Conservation (phyloP, 2,888 invertebrate species). For the Cerastoderma edule region DNA sequence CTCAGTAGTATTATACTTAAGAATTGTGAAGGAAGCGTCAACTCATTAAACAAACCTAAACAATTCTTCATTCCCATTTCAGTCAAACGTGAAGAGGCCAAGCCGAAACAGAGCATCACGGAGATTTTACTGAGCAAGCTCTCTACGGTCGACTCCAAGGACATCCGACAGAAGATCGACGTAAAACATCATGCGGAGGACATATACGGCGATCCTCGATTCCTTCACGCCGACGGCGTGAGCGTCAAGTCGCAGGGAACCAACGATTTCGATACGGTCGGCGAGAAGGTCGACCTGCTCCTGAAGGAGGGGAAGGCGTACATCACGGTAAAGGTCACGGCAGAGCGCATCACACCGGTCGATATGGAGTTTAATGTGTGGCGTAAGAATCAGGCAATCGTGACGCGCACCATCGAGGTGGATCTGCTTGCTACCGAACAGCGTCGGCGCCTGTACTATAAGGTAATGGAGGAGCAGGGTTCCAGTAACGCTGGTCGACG, state of each 20-base stretch:
- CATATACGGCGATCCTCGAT: slow-evolving; percentile 75
- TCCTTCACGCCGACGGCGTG: slow-evolving; percentile 76
- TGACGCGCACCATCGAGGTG: slow-evolving; percentile 82
- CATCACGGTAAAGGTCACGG: slow-evolving; percentile 81
- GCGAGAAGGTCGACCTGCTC: slow-evolving; percentile 76
- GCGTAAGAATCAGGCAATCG: slow-evolving; percentile 82
- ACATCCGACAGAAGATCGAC: slow-evolving; percentile 75
- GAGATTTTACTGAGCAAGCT: slow-evolving; percentile 69
- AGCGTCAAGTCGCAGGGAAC: slow-evolving; percentile 56
- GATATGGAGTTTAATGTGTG: slow-evolving; percentile 81
- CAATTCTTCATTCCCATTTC: slow-evolving; percentile 34
- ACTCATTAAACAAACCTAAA: no score
- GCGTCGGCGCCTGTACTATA: slow-evolving; percentile 77
- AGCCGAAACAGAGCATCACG: slow-evolving; percentile 70
- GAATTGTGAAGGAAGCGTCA: no score
- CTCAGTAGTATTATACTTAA: no score
- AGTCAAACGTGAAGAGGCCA: slow-evolving; percentile 57
- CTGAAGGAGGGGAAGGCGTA: slow-evolving; percentile 76
- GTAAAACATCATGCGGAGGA: slow-evolving; percentile 78
- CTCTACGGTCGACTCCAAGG: slow-evolving; percentile 74
- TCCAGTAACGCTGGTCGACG: background rate
- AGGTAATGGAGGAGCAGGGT: slow-evolving; percentile 75
- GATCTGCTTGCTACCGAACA: slow-evolving; percentile 81
- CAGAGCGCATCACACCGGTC: slow-evolving; percentile 81
- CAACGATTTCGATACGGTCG: slow-evolving; percentile 76